phyloP scores from a whole-genome alignment of 2,113 vertebrate species.

The Sylvia atricapilla region DNA sequence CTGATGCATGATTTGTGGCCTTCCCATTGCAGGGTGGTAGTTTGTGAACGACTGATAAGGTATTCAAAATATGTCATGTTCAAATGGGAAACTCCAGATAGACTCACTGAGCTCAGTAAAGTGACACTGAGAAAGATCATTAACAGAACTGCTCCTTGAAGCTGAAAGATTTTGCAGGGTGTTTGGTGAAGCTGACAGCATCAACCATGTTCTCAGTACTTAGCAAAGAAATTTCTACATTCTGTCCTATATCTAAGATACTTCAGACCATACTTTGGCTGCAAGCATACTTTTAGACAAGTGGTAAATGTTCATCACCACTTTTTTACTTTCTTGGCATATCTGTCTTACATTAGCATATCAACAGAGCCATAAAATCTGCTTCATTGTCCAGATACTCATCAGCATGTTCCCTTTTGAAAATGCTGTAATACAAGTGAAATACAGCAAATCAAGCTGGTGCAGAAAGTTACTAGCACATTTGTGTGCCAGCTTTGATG shows the following conservation, averaged over 20 bases:
- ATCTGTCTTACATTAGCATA: neutral
- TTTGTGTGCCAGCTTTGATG: constrained; percentile 5
- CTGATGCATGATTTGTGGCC: neutral
- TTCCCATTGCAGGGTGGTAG: neutral
- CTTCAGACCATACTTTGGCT: neutral
- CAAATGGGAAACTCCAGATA: neutral
- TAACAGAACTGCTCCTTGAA: neutral
- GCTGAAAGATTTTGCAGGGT: neutral
- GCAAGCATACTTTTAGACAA: neutral
- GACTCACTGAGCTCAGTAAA: neutral
- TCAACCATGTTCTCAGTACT: neutral
- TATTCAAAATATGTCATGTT: neutral
- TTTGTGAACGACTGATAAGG: neutral
- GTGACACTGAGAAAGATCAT: neutral
- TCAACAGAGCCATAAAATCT: neutral
- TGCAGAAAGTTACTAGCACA: neutral
- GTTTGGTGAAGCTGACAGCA: neutral
- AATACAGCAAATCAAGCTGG: neutral
- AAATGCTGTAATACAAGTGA: neutral
- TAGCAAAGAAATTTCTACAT: neutral
- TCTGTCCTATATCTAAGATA: neutral
- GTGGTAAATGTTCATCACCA: neutral
- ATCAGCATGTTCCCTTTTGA: neutral
- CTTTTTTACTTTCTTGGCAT: neutral
- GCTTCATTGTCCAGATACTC: neutral